Conservation (phyloP, 2,113 vertebrate species). For the Calidris pugnax region DNA sequence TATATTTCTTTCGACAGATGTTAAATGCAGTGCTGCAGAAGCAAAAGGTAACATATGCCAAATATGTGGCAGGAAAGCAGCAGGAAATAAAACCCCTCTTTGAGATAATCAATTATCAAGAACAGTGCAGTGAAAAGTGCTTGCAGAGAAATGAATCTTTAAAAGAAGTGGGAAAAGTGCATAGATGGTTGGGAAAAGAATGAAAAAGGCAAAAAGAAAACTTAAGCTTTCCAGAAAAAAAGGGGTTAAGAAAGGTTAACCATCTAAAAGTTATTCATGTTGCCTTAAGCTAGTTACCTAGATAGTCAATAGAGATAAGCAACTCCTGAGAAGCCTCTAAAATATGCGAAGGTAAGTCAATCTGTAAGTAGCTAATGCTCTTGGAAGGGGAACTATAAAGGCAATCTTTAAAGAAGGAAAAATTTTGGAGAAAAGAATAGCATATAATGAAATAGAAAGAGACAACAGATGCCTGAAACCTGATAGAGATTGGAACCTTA, state of each 20-base stretch:
- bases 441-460: neutral
- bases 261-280: neutral
- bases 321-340: neutral
- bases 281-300: neutral
- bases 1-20: neutral
- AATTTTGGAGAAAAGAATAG: neutral
- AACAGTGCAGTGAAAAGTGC: neutral
- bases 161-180: neutral
- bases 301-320: neutral
- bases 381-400: neutral
- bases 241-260: neutral
- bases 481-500: neutral
- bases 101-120: neutral
- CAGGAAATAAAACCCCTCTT: neutral
- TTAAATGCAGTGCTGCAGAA: neutral
- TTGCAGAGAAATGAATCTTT: neutral
- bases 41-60: neutral
- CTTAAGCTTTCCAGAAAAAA: neutral
- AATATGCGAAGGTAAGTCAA: neutral
- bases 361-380: neutral
- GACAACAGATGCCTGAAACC: neutral
- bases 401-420: neutral
- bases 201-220: neutral
- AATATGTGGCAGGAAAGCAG: neutral
- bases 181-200: neutral